Base-by-base conservation (phyloP, 2,888 invertebrate species). In the Physocephala rufipes region DNA sequence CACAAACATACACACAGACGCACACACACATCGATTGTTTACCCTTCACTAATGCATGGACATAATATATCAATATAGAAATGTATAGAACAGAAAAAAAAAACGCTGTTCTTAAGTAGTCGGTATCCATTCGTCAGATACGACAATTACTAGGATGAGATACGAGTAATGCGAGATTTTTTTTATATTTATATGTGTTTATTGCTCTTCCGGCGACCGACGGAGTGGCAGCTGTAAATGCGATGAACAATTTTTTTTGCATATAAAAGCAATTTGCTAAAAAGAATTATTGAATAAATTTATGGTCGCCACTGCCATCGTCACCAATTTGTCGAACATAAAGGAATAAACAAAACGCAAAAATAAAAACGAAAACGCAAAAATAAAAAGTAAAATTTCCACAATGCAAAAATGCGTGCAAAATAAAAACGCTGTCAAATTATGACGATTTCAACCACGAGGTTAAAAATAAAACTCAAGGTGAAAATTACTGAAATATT, bases 391-490 rank as follows among this genome's bases (percentile, higher is more conserved):
- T 30, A 53, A 51, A 51, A 16, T n/a, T n/a, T 36, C 19, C 30
- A 28, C 30, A 51, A n/a, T 43, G 12, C 36, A 30, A 28, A 16
- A 53, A 28, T 7, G n/a, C 51, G 28, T 15, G 5, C 30, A 53
- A 36, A 26, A 15, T 13, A n/a, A 15, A 64, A n/a, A n/a, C n/a
- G 43, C 47, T 47, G 64, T 36, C 62, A 43, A 43, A 62, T 24
- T 2, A 47, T 19, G 53, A 51, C 43, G 30, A 58, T 49, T 59
- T 30, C 24, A 68, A 45, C 51, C 61, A 68, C 36, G 51, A 30
- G 26, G 30, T 47, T 64, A 73, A 71, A 74, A 73, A 74, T 71
- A 74, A 74, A 67, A 69, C 51, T 68, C 73, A 74, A 74, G 71
- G 74, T 73, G 73, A 74, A 74, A 69, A 74, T 68, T 68, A 68